Evolutionary conservation across 1,140 invertebrate genomes (phyloP).

Genomic region (Leguminivora glycinivorella): DNA sequence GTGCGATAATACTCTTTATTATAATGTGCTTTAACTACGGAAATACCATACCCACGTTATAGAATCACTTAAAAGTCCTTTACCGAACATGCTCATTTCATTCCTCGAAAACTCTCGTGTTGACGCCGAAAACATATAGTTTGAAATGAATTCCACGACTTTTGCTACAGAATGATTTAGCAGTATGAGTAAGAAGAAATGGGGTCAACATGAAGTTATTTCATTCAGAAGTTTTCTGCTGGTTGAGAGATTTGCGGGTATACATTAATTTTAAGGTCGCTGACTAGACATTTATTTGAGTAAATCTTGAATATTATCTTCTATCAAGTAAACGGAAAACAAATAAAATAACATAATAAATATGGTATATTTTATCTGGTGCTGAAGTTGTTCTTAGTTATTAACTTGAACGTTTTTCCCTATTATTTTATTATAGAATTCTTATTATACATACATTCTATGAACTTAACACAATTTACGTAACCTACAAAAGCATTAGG

Average conservation of each 20-base stretch:
- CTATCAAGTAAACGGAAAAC: too few relatives aligned
- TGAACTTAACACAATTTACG: background rate
- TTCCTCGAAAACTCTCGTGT: background rate
- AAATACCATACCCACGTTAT: too few relatives aligned
- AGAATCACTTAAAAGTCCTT: too few relatives aligned
- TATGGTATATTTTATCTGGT: too few relatives aligned
- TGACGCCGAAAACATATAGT: constrained; percentile 4
- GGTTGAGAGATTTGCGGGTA: background rate
- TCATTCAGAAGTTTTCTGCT: background rate
- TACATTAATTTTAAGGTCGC: background rate
- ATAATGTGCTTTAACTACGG: too few relatives aligned
- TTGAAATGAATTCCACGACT: background rate
- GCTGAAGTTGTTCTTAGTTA: too few relatives aligned
- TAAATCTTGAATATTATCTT: background rate
- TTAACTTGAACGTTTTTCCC: too few relatives aligned
- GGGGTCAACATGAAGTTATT: constrained; percentile 2
- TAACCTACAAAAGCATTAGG: background rate
- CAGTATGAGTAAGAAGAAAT: background rate
- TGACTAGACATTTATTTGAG: background rate
- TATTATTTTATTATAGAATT: too few relatives aligned
- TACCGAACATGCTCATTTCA: too few relatives aligned
- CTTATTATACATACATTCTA: too few relatives aligned
- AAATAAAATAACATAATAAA: too few relatives aligned
- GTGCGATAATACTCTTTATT: too few relatives aligned
- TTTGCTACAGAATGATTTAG: background rate